Evolutionary conservation across 2,113 vertebrate genomes (phyloP).

Genomic region (Sylvietta virens): DNA sequence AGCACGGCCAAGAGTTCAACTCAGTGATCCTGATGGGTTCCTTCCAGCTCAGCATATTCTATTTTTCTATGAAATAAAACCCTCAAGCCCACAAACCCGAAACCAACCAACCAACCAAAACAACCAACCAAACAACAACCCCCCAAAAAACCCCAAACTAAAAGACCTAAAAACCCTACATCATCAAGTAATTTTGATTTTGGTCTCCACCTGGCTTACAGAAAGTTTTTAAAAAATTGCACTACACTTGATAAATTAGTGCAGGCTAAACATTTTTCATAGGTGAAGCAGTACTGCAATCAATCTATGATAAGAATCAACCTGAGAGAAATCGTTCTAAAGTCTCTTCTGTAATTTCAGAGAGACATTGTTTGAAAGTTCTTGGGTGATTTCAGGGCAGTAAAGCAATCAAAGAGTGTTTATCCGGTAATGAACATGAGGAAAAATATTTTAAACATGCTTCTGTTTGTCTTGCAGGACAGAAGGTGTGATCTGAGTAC

Average conservation of each 20-base stretch:
- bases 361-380: not conserved
- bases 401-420: not conserved
- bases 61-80: not conserved
- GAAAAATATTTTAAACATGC: not conserved
- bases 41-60: not conserved
- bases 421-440: not conserved
- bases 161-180: not conserved
- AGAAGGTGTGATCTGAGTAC: not conserved
- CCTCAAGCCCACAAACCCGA: not conserved
- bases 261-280: not conserved
- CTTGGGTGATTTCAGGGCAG: not conserved
- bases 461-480: not conserved
- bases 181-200: not conserved
- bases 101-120: not conserved
- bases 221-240: not conserved
- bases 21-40: not conserved
- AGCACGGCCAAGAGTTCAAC: not conserved
- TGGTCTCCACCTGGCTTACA: not conserved
- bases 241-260: not conserved
- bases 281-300: not conserved
- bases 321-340: not conserved
- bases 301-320: not conserved
- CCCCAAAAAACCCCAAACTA: not conserved
- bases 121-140: not conserved
- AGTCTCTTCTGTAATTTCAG: not conserved